A percentile compares a stretch with the other conserved stretches of the same genome.
Evolutionary conservation across 2,113 vertebrate species (phyloP).

Genomic region (Amazona guildingii): DNA sequence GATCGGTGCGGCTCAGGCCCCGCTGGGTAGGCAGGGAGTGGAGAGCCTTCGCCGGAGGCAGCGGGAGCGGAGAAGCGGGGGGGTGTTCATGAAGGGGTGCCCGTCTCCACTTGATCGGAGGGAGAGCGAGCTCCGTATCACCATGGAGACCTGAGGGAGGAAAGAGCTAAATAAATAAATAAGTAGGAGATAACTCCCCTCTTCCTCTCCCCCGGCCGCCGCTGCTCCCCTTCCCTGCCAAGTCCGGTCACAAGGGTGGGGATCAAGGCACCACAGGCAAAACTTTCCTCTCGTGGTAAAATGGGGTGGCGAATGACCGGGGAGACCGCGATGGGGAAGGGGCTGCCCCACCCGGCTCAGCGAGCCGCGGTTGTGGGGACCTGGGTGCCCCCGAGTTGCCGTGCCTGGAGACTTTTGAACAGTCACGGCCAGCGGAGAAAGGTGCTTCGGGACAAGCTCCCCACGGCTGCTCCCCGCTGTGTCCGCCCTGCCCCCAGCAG

Average conservation of each 20-base stretch:
- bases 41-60: neutral
- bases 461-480: neutral
- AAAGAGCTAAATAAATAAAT: constrained; percentile 60
- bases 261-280: neutral
- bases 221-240: neutral
- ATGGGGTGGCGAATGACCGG: neutral
- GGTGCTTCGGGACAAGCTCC: neutral
- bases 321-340: neutral
- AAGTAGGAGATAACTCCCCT: neutral
- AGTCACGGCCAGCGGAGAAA: neutral
- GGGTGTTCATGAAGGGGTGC: constrained; percentile 61
- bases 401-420: neutral
- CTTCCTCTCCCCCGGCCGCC: neutral
- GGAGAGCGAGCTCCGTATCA: constrained; percentile 76
- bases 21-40: neutral
- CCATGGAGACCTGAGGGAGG: constrained; percentile 82
- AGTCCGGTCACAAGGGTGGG: neutral
- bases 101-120: constrained; percentile 70
- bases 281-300: neutral
- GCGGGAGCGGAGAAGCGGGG: neutral
- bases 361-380: neutral
- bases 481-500: neutral
- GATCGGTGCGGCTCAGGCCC: neutral
- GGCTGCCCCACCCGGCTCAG: neutral
- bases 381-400: neutral